These are phyloP conservation scores for Choristoneura fumiferana DNA, from an alignment of 1,140 invertebrate genomes.

Conservation along the genomic window DNA sequence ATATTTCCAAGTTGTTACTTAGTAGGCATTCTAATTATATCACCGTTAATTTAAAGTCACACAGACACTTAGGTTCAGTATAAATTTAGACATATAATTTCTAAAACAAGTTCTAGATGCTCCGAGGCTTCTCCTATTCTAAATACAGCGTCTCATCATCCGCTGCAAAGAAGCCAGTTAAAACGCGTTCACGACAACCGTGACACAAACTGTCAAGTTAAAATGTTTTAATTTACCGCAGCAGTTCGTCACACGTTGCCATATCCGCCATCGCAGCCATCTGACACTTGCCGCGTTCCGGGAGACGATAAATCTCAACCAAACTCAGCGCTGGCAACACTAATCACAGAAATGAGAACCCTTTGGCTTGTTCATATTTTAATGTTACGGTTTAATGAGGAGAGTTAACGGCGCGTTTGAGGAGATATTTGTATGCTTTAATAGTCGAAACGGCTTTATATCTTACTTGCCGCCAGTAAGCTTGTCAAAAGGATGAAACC, in stretches of 20 bases:
- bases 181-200: slow-evolving; percentile 46
- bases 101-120: too few species aligned
- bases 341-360: slow-evolving; percentile 68
- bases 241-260: slow-evolving; percentile 50
- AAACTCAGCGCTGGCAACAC: slow-evolving; percentile 39
- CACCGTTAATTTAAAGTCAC: too few species aligned
- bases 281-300: slow-evolving; percentile 51
- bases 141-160: background rate
- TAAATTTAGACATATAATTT: too few species aligned
- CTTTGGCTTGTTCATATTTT: slow-evolving; percentile 49
- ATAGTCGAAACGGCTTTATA: background rate
- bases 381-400: slow-evolving; percentile 39
- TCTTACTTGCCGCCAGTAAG: background rate
- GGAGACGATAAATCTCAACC: slow-evolving; percentile 64
- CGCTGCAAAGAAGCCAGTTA: slow-evolving; percentile 47
- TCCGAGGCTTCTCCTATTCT: slow-evolving; percentile 29
- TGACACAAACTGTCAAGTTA: slow-evolving; percentile 67
- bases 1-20: too few species aligned
- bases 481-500: too few species aligned
- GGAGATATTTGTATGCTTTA: slow-evolving; percentile 9
- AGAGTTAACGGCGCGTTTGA: slow-evolving; percentile 21
- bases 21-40: too few species aligned
- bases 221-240: slow-evolving; percentile 74
- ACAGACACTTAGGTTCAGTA: too few species aligned
- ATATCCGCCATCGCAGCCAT: slow-evolving; percentile 60